Evolutionary conservation across 2,797 vertebrate genomes (phyloP), one percentile per base, ranked within the genome.

Genomic region (Channa striata): DNA sequence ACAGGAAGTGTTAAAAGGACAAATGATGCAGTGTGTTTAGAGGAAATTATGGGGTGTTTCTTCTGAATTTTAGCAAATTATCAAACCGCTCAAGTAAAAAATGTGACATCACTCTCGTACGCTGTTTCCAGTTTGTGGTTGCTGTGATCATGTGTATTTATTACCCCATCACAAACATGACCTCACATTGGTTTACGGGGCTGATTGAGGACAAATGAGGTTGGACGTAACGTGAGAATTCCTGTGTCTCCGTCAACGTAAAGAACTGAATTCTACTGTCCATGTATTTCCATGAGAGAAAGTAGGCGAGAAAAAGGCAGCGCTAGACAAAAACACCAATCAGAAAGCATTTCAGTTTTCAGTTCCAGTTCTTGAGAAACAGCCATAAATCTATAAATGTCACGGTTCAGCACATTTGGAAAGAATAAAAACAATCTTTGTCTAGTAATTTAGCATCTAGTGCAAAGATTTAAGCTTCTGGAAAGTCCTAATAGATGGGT

Each of bases 401-500:
- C n/a, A 25, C 39, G 63, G 3, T 60, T 43, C 57, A 42, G 57
- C 40, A 48, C 11, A 59, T 66, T 50, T 52, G 39, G 43, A 69
- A 51, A 56, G 16, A n/a, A 19, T 10, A 43, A 43, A n/a, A 40
- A 16, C 58, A 67, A 58, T 34, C 9, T 57, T 59, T 44, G 50
- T 59, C 21, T n/a, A 59, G 19, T 10, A 33, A 37, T 5, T 21
- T 16, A 37, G 16, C 1, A 11, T 70, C 44, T 40, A 9, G 9
- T 59, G 20, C 47, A 77, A 54, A 54, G n/a, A 49, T 37, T 56
- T 48, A 66, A 62, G 50, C 53, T 6, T n/a, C 8, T 50, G n/a
- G 33, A 47, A 57, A 60, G 37, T 68, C 57, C 33, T 47, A 53
- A 69, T 59, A 72, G 63, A 25, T 72, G 60, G 16, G 49, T 58